phyloP scores from a whole-genome alignment of 2,888 invertebrate genomes.

The Macrosoma leucophasiata region DNA sequence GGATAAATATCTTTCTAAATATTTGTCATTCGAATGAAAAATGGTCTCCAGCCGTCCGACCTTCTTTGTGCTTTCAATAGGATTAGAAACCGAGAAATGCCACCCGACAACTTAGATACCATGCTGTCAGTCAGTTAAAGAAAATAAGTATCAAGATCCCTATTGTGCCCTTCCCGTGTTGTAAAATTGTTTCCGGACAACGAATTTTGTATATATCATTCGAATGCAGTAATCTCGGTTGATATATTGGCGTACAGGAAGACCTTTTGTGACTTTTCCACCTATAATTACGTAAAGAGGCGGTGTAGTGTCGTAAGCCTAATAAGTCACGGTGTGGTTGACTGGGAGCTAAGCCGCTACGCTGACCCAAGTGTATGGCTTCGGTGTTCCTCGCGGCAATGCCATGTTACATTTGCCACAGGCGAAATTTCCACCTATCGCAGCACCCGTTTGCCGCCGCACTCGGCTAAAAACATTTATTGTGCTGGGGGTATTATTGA shows the following conservation, averaged over 20 bases:
- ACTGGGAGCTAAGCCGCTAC: constrained; percentile 45
- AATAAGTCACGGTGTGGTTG: constrained; percentile 48
- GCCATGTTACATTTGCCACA: constrained; percentile 34
- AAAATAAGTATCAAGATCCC: constrained; percentile 50
- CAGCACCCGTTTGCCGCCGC: constrained; percentile 27
- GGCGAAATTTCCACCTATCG: constrained; percentile 38
- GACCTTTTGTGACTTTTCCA: constrained; percentile 27
- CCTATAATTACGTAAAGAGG: constrained; percentile 44
- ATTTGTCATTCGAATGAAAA: constrained; percentile 72
- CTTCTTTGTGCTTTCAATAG: constrained; percentile 61
- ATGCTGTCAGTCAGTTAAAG: constrained; percentile 42
- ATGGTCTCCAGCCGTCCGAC: constrained; percentile 53
- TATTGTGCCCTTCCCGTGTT: constrained; percentile 42
- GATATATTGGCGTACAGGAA: constrained; percentile 22
- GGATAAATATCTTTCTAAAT: constrained; percentile 73
- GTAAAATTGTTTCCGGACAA: constrained; percentile 45
- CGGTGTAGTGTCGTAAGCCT: constrained; percentile 38
- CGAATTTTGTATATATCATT: constrained; percentile 30
- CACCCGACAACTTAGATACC: constrained; percentile 52
- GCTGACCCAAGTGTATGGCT: constrained; percentile 58
- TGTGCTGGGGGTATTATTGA: constrained; percentile 64
- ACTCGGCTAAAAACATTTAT: constrained; percentile 65
- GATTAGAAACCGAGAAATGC: constrained; percentile 68
- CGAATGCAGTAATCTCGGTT: constrained; percentile 22
- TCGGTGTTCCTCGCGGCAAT: constrained; percentile 43